A percentile compares a stretch with the other conserved stretches of the same genome.
Evolutionary conservation across 2,797 vertebrate genomes (phyloP).

Genomic region (Nasua narica): DNA sequence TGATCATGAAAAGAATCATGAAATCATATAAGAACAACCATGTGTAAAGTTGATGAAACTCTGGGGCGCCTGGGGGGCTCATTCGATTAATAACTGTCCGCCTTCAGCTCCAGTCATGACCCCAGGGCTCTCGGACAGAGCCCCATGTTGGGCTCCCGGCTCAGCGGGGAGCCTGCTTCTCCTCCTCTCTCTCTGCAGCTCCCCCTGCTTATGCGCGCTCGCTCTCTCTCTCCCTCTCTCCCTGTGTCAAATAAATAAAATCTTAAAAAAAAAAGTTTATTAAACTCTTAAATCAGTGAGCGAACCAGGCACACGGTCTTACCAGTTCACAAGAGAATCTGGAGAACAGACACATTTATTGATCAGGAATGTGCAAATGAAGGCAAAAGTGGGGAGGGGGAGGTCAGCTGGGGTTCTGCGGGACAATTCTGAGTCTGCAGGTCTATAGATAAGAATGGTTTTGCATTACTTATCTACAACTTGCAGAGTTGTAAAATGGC

Average conservation of each 20-base stretch:
- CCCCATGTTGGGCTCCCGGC: no score
- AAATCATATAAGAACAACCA: not conserved
- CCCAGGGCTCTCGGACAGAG: no score
- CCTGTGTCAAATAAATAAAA: no score
- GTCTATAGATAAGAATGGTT: not conserved
- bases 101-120: no score
- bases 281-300: not conserved
- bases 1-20: no score
- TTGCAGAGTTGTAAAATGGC: not conserved
- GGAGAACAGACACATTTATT: not conserved
- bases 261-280: not conserved
- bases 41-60: not conserved
- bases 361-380: not conserved
- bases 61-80: no score
- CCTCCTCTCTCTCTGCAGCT: no score
- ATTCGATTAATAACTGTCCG: no score
- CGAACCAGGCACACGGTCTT: not conserved
- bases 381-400: not conserved
- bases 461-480: not conserved
- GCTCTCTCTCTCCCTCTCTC: no score
- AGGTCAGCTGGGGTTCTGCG: rapidly evolving
- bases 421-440: not conserved
- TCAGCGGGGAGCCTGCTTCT: no score
- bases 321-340: not conserved
- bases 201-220: no score